Percentiles rank a stretch among this genome's conserved stretches.
Conservation (phyloP, 2,888 invertebrate genomes). For the Limnephilus lunatus region DNA sequence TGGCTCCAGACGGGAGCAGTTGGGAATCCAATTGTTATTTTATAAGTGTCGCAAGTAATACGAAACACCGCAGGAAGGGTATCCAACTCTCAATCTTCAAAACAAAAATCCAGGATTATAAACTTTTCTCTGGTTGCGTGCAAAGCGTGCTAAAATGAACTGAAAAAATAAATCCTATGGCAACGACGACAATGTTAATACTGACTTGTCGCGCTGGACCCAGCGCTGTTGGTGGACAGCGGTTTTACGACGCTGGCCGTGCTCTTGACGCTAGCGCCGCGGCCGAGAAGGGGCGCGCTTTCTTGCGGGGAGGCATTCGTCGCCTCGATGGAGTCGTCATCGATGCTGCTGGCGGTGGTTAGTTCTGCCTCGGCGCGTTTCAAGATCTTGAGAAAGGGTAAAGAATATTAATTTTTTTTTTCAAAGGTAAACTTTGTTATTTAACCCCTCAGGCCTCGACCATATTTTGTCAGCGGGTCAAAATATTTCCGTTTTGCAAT, state of each 20-base stretch:
- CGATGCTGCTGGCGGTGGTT: slow-evolving; percentile 21
- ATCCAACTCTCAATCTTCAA: background rate
- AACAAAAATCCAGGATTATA: background rate
- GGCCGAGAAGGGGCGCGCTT: slow-evolving; percentile 48
- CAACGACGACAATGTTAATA: background rate
- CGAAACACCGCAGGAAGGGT: background rate
- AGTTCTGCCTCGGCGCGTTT: slow-evolving; percentile 67
- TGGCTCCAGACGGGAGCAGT: too few relatives aligned
- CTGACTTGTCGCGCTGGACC: slow-evolving; percentile 27
- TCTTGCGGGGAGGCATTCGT: slow-evolving; percentile 36
- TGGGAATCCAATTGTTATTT: background rate
- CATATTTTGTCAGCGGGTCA: too few relatives aligned
- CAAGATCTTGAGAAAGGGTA: slow-evolving; percentile 67
- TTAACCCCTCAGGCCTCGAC: too few relatives aligned
- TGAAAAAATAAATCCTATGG: background rate
- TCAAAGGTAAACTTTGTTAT: too few relatives aligned
- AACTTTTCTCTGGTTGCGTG: background rate
- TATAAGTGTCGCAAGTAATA: background rate
- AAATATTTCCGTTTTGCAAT: too few relatives aligned
- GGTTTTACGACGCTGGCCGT: slow-evolving; percentile 24
- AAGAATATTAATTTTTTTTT: background rate
- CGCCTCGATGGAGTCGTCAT: slow-evolving; percentile 45
- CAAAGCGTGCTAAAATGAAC: background rate
- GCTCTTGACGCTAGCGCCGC: slow-evolving; percentile 55
- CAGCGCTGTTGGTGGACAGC: slow-evolving; percentile 39